Evolutionary conservation across 2,797 vertebrate species (phyloP).

Genomic region (Heterohyrax brucei): DNA sequence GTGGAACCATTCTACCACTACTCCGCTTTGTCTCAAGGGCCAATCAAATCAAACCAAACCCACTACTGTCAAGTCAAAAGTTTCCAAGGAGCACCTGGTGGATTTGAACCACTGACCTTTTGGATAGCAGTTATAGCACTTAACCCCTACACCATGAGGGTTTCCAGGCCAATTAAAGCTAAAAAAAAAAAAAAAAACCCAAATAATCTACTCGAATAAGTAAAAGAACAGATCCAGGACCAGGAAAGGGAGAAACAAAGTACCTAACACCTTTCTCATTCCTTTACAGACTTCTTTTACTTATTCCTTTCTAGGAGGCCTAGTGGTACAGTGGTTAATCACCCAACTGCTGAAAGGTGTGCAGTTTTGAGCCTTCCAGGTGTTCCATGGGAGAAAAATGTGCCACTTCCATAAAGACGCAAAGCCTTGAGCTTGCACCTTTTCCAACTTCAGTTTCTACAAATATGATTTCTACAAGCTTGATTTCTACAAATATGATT

Average conservation of each 20-base stretch:
- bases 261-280: background rate
- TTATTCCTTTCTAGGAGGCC: background rate
- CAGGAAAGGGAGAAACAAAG: background rate
- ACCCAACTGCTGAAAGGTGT: background rate
- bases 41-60: background rate
- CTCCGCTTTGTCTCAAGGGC: background rate
- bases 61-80: no score
- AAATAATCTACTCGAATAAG: background rate
- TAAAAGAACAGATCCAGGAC: background rate
- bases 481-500: background rate
- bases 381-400: background rate
- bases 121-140: no score
- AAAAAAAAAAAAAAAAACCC: no score
- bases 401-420: background rate
- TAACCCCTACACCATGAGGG: no score
- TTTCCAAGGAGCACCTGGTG: no score
- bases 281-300: conserved; percentile 7
- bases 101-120: no score
- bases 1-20: background rate
- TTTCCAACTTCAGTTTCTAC: background rate
- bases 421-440: background rate
- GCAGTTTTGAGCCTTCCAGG: background rate
- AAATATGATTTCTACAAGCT: background rate
- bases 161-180: no score
- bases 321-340: background rate